Conservation (phyloP, 2,113 vertebrate species). For the Neopipo cinnamomea region DNA sequence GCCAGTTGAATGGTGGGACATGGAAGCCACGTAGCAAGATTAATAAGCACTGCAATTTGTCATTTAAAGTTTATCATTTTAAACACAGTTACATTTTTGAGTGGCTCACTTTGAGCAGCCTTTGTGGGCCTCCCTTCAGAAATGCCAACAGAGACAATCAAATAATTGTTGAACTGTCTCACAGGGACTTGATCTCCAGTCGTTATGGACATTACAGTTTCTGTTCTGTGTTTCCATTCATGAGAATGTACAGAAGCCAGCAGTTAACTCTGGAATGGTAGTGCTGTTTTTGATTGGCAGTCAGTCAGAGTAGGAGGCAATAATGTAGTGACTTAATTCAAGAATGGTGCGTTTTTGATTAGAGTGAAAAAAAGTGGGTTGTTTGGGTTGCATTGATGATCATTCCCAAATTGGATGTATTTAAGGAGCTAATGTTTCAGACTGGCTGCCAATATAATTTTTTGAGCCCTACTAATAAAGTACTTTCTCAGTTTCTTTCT, state of each 20-base stretch:
- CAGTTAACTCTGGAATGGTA: background rate
- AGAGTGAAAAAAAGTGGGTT: background rate
- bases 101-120: background rate
- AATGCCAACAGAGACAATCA: background rate
- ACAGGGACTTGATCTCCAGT: background rate
- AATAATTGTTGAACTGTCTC: background rate
- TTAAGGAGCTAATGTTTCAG: background rate
- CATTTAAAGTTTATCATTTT: background rate
- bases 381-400: background rate
- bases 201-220: rapidly evolving
- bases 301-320: background rate
- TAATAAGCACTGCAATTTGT: background rate
- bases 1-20: background rate
- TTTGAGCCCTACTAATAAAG: background rate
- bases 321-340: background rate
- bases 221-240: background rate
- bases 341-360: background rate
- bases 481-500: background rate
- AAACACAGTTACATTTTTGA: background rate
- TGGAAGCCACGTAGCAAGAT: background rate
- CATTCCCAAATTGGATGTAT: background rate
- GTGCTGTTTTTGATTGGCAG: background rate
- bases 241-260: background rate
- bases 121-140: background rate
- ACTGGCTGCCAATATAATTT: background rate